Evolutionary conservation across 2,888 invertebrate species (phyloP).

Genomic region (Chorisops tibialis): DNA sequence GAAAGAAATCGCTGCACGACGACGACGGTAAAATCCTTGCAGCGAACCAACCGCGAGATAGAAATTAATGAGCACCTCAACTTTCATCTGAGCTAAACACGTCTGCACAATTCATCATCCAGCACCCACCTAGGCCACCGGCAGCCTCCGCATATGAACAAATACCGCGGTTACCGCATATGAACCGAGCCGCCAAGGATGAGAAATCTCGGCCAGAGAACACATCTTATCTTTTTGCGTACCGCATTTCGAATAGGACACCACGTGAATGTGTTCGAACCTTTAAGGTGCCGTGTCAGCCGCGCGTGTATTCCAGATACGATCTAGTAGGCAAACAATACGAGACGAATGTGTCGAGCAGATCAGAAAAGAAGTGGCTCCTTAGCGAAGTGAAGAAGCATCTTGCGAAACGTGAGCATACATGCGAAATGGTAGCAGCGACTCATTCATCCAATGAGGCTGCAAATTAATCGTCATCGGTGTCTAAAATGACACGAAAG

Average conservation of each 20-base stretch:
- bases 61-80: conserved; percentile 7
- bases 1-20: neutral
- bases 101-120: conserved; percentile 32
- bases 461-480: conserved; percentile 26
- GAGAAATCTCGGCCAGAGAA: neutral
- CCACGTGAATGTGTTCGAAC: conserved; percentile 7
- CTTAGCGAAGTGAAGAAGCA: conserved; percentile 9
- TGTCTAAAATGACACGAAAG: conserved; percentile 31
- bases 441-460: conserved; percentile 16
- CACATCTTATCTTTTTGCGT: conserved; percentile 12
- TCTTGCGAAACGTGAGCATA: conserved; percentile 21
- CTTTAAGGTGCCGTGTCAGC: conserved; percentile 22
- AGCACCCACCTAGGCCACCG: conserved; percentile 4
- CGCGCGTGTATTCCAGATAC: conserved; percentile 6
- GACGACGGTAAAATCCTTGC: neutral
- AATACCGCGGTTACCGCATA: no score
- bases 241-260: neutral
- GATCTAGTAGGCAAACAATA: conserved; percentile 22
- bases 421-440: conserved; percentile 25
- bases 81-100: conserved; percentile 29
- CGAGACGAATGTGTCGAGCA: conserved; percentile 23
- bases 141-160: no score
- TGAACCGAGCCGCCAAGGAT: neutral
- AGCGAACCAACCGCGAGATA: neutral
- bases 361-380: neutral